Evolutionary conservation across 2,888 invertebrate genomes (phyloP), one percentile per base, ranked within the genome.

Genomic region (Nymphalis polychloros): DNA sequence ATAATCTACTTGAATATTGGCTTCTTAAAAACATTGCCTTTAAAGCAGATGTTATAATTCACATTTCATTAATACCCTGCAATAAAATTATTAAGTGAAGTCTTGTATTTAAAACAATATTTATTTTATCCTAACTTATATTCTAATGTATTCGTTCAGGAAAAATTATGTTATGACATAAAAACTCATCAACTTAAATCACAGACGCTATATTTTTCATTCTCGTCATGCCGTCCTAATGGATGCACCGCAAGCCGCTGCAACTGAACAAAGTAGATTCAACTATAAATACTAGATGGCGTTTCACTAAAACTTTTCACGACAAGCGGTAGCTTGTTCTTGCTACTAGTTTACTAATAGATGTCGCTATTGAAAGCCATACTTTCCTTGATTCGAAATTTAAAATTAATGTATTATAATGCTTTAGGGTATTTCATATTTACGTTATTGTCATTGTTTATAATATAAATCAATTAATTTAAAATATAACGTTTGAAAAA

Each of bases 261-360:
- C 65, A 64, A 53, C 35, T 67, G 71, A 60, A 72, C 60, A 48
- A 65, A 70, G 66, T 68, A 68, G 49, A 47, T 73, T 64, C 46
- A 55, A 20, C 55, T 55, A 16, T 53, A 62, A 57, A 64, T 47
- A 60, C 70, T 73, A 74, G 74, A 70, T 74, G 74, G 74, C 74
- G 74, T 62, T 70, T 27, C 20, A 53, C 19, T 48, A 52, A 63
- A 63, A 47, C 55, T 47, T 55, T 31, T 47, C 35, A 67, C 55
- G 27, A 20, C 50, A 50, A n/a, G 55, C 64, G 16, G 55, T 66
- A 61, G 55, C 59, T 57, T 70, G 49, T 67, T 53, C 48, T 61
- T 47, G 41, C 23, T 13, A 35, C 23, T 48, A 65, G 62, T 57
- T 64, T 49, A 65, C 55, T 72, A 69, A 72, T 68, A 74, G 74